Conservation (phyloP, 2,797 vertebrate genomes). For the Enteromius trimaculatus region DNA sequence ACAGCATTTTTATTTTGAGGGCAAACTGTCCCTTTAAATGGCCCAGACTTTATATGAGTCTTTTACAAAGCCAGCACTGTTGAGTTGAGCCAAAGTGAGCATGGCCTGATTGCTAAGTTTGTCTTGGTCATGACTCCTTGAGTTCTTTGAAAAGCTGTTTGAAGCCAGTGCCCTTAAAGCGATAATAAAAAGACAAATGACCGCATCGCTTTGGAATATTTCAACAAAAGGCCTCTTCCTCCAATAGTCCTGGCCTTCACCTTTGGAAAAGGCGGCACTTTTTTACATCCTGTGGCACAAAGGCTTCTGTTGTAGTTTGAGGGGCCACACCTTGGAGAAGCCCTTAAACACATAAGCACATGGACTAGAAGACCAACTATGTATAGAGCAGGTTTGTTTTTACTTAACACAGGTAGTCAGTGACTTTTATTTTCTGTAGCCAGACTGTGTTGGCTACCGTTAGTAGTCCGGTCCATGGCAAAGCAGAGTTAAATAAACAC, state of each 20-base stretch:
- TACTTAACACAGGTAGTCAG: constrained; percentile 45
- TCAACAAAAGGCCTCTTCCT: constrained; percentile 70
- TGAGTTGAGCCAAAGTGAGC: constrained; percentile 27
- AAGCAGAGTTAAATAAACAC: constrained; percentile 29
- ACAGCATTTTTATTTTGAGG: neutral
- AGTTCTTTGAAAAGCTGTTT: constrained; percentile 58
- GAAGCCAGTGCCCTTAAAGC: constrained; percentile 63
- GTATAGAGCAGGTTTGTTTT: constrained; percentile 56
- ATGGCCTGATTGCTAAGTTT: constrained; percentile 58
- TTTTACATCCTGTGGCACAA: constrained; percentile 72
- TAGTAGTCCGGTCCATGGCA: constrained; percentile 2
- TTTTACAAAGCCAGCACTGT: constrained; percentile 30
- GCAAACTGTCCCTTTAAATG: neutral
- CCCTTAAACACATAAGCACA: constrained; percentile 55
- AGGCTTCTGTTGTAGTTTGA: constrained; percentile 43
- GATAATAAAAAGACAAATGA: constrained; percentile 55
- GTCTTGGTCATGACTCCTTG: constrained; percentile 57
- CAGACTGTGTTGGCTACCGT: constrained; percentile 37
- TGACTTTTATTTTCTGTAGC: constrained; percentile 37
- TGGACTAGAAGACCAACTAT: constrained; percentile 39
- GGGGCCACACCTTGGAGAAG: constrained; percentile 46
- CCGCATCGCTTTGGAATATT: constrained; percentile 62
- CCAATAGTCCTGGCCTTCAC: constrained; percentile 72
- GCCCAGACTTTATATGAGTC: neutral
- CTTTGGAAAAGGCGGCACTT: constrained; percentile 71